A percentile compares a stretch with the other conserved stretches of the same genome.
Evolutionary conservation across 2,113 vertebrate species (phyloP).

Genomic region (Turdus rufiventris): DNA sequence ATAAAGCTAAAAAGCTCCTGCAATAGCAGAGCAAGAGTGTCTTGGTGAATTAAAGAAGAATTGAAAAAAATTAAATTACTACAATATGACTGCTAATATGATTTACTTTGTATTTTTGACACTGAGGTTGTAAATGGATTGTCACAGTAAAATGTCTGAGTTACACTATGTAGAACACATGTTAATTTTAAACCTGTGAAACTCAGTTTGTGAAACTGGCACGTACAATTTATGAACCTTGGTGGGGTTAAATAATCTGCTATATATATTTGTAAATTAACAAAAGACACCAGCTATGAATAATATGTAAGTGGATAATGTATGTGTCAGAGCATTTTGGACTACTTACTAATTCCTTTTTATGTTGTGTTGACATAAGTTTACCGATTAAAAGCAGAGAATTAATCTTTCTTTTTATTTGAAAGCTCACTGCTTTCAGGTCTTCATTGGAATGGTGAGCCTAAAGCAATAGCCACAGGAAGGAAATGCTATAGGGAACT

Average conservation of each 20-base stretch:
- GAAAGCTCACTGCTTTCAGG: not conserved
- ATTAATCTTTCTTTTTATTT: conserved; percentile 15
- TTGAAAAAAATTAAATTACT: conserved; percentile 41
- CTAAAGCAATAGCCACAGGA: conserved; percentile 6
- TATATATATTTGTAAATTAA: not conserved
- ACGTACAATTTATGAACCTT: not conserved
- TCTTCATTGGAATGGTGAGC: not conserved
- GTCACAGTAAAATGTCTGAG: not conserved
- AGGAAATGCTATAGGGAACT: not conserved
- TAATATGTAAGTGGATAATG: not conserved
- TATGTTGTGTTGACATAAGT: not conserved
- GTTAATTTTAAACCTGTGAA: not conserved
- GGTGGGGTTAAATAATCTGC: not conserved
- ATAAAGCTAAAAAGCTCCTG: not conserved
- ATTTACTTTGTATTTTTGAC: not conserved
- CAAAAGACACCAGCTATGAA: not conserved
- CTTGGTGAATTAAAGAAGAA: conserved; percentile 42
- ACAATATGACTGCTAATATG: not conserved
- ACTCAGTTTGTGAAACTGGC: not conserved
- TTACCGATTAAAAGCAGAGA: conserved; percentile 1
- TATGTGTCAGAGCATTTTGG: not conserved
- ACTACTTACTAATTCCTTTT: conserved; percentile 21
- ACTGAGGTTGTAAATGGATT: not conserved
- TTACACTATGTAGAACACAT: not conserved
- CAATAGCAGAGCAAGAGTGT: conserved; percentile 24